Percentiles rank a stretch among this genome's conserved stretches.
These are phyloP conservation scores for Ictalurus punctatus DNA, from an alignment of 2,113 vertebrate genomes.

Conservation along the genomic window DNA sequence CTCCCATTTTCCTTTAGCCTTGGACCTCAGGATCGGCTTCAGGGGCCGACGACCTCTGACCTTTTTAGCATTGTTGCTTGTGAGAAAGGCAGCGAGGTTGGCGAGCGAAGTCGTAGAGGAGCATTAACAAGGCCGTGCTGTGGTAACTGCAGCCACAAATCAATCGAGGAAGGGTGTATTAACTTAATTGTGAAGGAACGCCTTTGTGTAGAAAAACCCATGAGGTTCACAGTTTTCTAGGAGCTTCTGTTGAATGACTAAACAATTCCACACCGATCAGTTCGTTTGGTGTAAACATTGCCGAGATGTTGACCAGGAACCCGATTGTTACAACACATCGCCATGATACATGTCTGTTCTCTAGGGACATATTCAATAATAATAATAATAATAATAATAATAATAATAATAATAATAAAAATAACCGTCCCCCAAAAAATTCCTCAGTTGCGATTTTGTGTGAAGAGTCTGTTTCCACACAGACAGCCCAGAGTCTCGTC, in stretches of 20 bases:
- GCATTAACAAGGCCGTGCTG: conserved; percentile 42
- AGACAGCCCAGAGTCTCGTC: conserved; percentile 37
- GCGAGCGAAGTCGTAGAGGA: conserved; percentile 37
- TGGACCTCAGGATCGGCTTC: conserved; percentile 42
- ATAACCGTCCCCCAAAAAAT: conserved; percentile 22
- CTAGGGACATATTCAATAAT: conserved; percentile 4
- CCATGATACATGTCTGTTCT: not conserved
- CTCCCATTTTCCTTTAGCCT: conserved; percentile 43
- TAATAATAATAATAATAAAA: too few relatives aligned
- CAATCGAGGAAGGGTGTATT: conserved; percentile 40
- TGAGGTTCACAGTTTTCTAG: not conserved
- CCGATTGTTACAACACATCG: not conserved
- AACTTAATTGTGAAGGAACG: conserved; percentile 25
- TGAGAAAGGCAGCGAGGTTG: conserved; percentile 34
- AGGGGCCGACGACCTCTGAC: conserved; percentile 42
- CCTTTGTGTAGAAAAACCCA: not conserved
- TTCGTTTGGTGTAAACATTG: not conserved
- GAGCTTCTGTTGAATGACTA: not conserved
- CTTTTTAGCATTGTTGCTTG: conserved; percentile 42
- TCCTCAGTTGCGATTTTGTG: not conserved
- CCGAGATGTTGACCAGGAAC: conserved; percentile 9
- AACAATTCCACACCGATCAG: conserved; percentile 7
- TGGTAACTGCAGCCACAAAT: conserved; percentile 50
- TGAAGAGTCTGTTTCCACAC: not conserved
- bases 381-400: not conserved